phyloP scores from a whole-genome alignment of 2,797 vertebrate genomes.

The Melanotaenia parkinsoni region DNA sequence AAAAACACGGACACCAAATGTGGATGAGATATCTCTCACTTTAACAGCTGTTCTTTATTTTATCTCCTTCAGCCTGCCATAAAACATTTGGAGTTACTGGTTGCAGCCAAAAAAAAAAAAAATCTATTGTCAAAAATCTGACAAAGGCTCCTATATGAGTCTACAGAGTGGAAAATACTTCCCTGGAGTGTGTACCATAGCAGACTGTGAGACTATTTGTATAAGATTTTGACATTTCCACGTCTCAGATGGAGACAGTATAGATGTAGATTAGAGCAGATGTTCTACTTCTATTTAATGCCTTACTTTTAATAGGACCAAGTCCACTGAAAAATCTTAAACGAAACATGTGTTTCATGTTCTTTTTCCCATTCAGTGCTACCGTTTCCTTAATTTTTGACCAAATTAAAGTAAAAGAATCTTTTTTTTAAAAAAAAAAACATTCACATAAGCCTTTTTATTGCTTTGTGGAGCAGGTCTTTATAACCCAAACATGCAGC shows the following conservation, averaged over 20 bases:
- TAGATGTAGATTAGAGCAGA: not conserved
- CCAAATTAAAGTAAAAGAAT: too few relatives aligned
- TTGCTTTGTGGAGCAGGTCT: not conserved
- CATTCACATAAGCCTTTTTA: not conserved
- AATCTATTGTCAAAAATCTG: conserved; percentile 16
- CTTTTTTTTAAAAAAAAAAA: not conserved
- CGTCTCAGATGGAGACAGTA: not conserved
- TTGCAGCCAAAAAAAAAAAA: conserved; percentile 13
- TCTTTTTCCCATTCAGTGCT: too few relatives aligned
- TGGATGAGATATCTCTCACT: conserved; percentile 10
- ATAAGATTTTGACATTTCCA: not conserved
- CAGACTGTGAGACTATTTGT: not conserved
- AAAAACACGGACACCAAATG: not conserved
- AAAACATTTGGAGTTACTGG: conserved; percentile 10
- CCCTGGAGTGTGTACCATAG: not conserved
- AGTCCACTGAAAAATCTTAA: not conserved
- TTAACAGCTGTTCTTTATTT: conserved; percentile 33
- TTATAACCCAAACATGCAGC: not conserved
- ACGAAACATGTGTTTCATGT: not conserved
- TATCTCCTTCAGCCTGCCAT: conserved; percentile 18
- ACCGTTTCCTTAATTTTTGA: too few relatives aligned
- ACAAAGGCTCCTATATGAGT: conserved; percentile 14
- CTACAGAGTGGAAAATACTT: conserved; percentile 15
- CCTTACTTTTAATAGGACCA: not conserved
- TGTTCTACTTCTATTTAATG: not conserved